Conservation (phyloP, 2,797 vertebrate genomes). For the Pseudochirops cupreus region DNA sequence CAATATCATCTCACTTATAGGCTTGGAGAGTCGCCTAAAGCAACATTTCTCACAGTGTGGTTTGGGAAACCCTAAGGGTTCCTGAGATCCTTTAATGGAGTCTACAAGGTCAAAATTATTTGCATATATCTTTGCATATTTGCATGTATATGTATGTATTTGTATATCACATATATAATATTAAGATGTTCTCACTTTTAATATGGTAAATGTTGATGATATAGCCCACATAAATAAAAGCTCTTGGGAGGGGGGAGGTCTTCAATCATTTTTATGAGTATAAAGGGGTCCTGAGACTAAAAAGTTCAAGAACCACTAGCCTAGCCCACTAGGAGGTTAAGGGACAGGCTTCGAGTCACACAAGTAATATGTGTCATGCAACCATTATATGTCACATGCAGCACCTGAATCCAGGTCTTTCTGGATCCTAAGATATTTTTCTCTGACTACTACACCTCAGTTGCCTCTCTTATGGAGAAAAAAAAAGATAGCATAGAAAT, state of each 20-base stretch:
- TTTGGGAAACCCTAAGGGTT: not conserved
- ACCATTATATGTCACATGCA: not conserved
- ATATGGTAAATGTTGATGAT: not conserved
- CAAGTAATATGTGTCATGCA: not conserved
- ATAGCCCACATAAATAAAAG: not conserved
- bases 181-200: not conserved
- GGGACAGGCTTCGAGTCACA: not conserved
- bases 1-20: not conserved
- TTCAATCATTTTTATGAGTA: not conserved
- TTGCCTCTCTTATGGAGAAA: no score
- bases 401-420: not conserved
- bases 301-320: not conserved
- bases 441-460: no score
- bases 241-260: not conserved
- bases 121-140: not conserved
- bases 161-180: not conserved
- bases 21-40: not conserved
- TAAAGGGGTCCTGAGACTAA: not conserved
- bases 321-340: not conserved
- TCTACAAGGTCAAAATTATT: not conserved
- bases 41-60: not conserved
- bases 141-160: not conserved
- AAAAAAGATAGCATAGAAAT: no score
- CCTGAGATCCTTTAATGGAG: not conserved
- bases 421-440: not conserved